Percentiles rank a stretch among this genome's conserved stretches.
phyloP scores from a whole-genome alignment of 2,888 invertebrate genomes.

The Aphelenchoides bicaudatus region DNA sequence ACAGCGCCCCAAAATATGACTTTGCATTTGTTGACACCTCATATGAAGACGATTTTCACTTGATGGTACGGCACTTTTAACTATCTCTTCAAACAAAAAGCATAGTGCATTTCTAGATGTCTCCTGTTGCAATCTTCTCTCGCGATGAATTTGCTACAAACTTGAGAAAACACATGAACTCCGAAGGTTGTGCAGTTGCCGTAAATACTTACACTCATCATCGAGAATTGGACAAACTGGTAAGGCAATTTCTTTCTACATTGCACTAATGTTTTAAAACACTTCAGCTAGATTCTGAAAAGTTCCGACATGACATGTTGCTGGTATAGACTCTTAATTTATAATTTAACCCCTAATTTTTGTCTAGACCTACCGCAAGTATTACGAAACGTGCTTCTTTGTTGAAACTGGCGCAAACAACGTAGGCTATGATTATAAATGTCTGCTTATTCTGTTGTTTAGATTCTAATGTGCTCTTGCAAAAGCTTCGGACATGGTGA shows the following conservation, averaged over 20 bases:
- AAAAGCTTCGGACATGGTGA: background rate
- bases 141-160: slow-evolving; percentile 8
- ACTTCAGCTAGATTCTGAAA: slow-evolving; percentile 13
- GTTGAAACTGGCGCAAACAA: slow-evolving; percentile 12
- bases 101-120: slow-evolving; percentile 10
- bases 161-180: slow-evolving; percentile 8
- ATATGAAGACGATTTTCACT: slow-evolving; percentile 1
- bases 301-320: slow-evolving; percentile 18
- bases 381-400: slow-evolving; percentile 13
- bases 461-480: slow-evolving; percentile 9
- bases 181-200: background rate
- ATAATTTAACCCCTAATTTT: no score
- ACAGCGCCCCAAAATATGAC: slow-evolving; percentile 7
- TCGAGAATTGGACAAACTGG: slow-evolving; percentile 15
- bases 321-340: no score
- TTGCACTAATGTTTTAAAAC: background rate
- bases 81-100: no score
- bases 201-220: slow-evolving; percentile 15
- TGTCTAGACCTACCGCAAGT: background rate
- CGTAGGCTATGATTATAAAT: slow-evolving; percentile 6
- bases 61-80: no score
- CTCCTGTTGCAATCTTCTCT: slow-evolving; percentile 13
- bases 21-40: slow-evolving; percentile 15
- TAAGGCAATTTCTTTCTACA: background rate
- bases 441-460: background rate